Percentiles rank a stretch among this genome's conserved stretches.
Evolutionary conservation across 2,797 vertebrate genomes (phyloP).

Genomic region (Lutjanus campechanus): DNA sequence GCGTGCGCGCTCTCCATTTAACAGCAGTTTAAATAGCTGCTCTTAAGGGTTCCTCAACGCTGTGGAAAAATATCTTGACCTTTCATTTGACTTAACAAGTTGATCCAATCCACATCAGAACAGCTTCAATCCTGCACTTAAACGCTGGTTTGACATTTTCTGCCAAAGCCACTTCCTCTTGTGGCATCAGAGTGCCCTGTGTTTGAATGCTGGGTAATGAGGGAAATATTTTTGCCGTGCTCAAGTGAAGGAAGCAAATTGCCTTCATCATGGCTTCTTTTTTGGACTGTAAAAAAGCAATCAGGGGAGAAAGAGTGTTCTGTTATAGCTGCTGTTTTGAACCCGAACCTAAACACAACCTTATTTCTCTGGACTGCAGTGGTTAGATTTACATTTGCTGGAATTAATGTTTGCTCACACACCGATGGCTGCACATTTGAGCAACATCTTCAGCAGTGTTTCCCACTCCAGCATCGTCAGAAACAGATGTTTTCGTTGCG

Average conservation of each 20-base stretch:
- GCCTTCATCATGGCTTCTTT: constrained; percentile 67
- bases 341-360: constrained; percentile 50
- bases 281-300: constrained; percentile 69
- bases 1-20: constrained; percentile 35
- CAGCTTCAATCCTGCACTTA: constrained; percentile 73
- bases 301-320: constrained; percentile 55
- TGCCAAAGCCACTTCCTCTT: constrained; percentile 83
- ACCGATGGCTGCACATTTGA: constrained; percentile 12
- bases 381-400: constrained; percentile 40
- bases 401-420: constrained; percentile 34
- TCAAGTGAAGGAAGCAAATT: constrained; percentile 66
- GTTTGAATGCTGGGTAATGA: constrained; percentile 74
- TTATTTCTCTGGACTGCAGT: constrained; percentile 32
- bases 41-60: constrained; percentile 52
- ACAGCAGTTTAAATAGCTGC: constrained; percentile 58
- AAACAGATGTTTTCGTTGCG: constrained; percentile 51
- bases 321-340: constrained; percentile 53
- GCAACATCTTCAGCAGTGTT: constrained; percentile 14
- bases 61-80: constrained; percentile 80
- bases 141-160: constrained; percentile 75
- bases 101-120: constrained; percentile 79
- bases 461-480: constrained; percentile 18
- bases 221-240: constrained; percentile 71
- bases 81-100: constrained; percentile 85
- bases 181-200: constrained; percentile 70